Conservation (phyloP, 2,113 vertebrate genomes). For the Nycticorax nycticorax region DNA sequence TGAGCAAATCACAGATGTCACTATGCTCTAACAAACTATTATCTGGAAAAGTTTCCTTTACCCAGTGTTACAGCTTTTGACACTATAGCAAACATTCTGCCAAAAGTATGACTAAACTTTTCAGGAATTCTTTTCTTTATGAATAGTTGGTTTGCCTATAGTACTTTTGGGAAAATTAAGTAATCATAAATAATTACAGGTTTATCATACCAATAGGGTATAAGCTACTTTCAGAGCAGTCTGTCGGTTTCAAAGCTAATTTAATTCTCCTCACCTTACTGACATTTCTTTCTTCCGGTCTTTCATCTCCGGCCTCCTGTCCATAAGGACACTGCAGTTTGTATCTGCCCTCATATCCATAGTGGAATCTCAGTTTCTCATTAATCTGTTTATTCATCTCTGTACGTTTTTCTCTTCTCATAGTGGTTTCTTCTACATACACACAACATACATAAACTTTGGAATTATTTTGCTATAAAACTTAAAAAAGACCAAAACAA, state of each 20-base stretch:
- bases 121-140: neutral
- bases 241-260: neutral
- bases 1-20: neutral
- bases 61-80: neutral
- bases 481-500: neutral
- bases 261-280: neutral
- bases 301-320: accelerated
- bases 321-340: neutral
- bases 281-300: neutral
- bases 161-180: neutral
- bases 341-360: neutral
- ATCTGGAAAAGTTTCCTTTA: neutral
- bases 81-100: neutral
- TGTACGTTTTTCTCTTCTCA: neutral
- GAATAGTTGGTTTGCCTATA: neutral
- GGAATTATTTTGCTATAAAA: neutral
- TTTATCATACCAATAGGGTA: neutral
- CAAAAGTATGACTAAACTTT: neutral
- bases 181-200: neutral
- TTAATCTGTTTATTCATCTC: neutral
- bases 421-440: neutral
- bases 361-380: neutral
- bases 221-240: neutral
- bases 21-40: neutral
- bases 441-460: neutral